Evolutionary conservation across 2,888 invertebrate species (phyloP).

Genomic region (Drosophila borborema): DNA sequence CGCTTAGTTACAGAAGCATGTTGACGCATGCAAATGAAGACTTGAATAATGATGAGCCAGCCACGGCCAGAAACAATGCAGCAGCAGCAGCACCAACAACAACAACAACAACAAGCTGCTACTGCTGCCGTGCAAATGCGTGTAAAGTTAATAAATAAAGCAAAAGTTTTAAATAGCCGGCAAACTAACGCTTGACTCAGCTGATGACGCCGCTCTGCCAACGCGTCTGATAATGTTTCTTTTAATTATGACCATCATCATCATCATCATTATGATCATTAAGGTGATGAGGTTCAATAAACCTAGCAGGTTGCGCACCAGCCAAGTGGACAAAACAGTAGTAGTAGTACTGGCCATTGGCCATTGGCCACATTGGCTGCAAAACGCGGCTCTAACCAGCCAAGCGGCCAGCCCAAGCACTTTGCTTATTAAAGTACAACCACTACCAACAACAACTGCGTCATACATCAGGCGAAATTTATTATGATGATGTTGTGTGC

Average conservation of each 20-base stretch:
- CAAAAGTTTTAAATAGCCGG: conserved; percentile 55
- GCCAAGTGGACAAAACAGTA: conserved; percentile 65
- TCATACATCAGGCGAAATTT: conserved; percentile 75
- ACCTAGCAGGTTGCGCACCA: conserved; percentile 63
- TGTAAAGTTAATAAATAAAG: conserved; percentile 66
- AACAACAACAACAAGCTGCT: neutral
- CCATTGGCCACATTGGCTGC: conserved; percentile 52
- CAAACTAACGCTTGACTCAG: conserved; percentile 63
- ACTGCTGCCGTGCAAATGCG: conserved; percentile 17
- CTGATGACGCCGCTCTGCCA: conserved; percentile 50
- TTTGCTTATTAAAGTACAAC: conserved; percentile 78
- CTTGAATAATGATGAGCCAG: conserved; percentile 49
- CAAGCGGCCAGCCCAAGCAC: conserved; percentile 78
- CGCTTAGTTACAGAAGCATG: conserved; percentile 63
- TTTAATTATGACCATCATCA: conserved; percentile 8
- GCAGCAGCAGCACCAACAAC: conserved; percentile 3
- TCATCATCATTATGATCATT: conserved; percentile 9
- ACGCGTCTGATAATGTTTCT: conserved; percentile 26
- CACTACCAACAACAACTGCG: conserved; percentile 41
- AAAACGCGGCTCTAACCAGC: conserved; percentile 57
- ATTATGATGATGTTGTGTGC: conserved; percentile 79
- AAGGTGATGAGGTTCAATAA: conserved; percentile 59
- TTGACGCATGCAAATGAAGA: conserved; percentile 73
- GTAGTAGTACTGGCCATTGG: conserved; percentile 52
- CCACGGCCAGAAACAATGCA: conserved; percentile 51